Base-by-base conservation (phyloP, 2,797 vertebrate species). In the Chiroxiphia lanceolata region DNA sequence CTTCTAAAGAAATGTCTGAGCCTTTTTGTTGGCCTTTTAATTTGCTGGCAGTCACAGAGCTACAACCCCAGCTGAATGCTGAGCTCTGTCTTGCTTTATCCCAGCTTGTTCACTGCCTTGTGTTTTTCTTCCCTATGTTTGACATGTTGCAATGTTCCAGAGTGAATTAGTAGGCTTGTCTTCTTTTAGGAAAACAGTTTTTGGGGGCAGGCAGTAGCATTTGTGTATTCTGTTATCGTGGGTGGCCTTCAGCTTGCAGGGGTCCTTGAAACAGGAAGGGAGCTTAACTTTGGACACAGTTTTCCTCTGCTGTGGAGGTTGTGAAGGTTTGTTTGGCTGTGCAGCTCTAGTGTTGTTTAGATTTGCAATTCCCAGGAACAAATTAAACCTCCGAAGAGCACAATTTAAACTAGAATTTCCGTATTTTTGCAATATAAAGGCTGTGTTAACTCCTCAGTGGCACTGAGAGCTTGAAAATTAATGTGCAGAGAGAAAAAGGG, bases 201-300 rank as follows among this genome's bases (percentile, higher is more conserved):
- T 69, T 86, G 2, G 77, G 86, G 88, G 56, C 88, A 72, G 90
- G 81, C 85, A 20, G 86, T 68, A 90, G 90, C 47, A 7, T 72
- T 89, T 89, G 67, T 79, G 47, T 79, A 8, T 69, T 90, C 90
- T 65, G 44, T 68, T 94, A 44, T 27, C n/a, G 26, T 95, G 95
- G 90, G 95, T 95, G 93, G 94, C 92, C 94, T 92, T 86, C 59
- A 21, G 67, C n/a, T 91, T 29, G 72, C 59, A 76, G 76, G 79
- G 80, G 72, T 87, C 92, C 92, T 84, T 86, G 75, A 26, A 72
- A 50, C 56, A 59, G 92, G 93, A 91, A 71, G 79, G 40, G 79
- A 81, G 9, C 50, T 54, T 11, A 18, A 22, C 47, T 47, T 8
- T 19, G 70, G 79, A 17, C 0, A 0, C 26, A 8, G 68, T 36